Evolutionary conservation across 2,888 invertebrate genomes (phyloP).

Genomic region (Achlya flavicornis): DNA sequence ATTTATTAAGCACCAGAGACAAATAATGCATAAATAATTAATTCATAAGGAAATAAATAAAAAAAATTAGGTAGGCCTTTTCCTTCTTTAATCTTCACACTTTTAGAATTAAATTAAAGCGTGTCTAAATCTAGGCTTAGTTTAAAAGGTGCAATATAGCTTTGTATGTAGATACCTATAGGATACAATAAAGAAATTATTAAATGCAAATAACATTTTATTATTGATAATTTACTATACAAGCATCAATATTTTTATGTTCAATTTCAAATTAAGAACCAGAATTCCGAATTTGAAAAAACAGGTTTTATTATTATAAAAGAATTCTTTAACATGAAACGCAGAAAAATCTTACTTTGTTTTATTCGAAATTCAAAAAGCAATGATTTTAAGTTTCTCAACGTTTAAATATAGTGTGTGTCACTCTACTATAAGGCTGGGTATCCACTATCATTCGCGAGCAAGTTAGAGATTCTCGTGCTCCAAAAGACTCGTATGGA

Average conservation of each 20-base stretch:
- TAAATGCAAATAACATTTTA: background rate
- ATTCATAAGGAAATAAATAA: background rate
- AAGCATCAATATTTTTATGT: no score
- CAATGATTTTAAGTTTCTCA: no score
- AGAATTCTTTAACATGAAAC: no score
- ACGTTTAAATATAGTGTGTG: no score
- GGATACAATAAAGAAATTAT: slow-evolving; percentile 11
- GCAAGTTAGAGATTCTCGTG: background rate
- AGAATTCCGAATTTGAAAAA: no score
- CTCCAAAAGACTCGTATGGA: no score
- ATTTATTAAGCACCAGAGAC: background rate
- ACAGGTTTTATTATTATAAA: no score
- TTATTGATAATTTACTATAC: background rate
- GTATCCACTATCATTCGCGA: no score
- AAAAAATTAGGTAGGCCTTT: background rate
- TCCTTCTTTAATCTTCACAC: slow-evolving; percentile 1
- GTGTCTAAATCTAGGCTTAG: background rate
- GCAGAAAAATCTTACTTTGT: no score
- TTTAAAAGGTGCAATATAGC: slow-evolving; percentile 3
- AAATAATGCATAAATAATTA: background rate
- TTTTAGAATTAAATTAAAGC: slow-evolving; percentile 7
- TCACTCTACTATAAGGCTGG: no score
- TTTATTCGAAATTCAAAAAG: no score
- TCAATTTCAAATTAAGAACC: no score
- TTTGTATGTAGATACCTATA: slow-evolving; percentile 17